Evolutionary conservation across 2,797 vertebrate species (phyloP).

Genomic region (Acanthornis magna): DNA sequence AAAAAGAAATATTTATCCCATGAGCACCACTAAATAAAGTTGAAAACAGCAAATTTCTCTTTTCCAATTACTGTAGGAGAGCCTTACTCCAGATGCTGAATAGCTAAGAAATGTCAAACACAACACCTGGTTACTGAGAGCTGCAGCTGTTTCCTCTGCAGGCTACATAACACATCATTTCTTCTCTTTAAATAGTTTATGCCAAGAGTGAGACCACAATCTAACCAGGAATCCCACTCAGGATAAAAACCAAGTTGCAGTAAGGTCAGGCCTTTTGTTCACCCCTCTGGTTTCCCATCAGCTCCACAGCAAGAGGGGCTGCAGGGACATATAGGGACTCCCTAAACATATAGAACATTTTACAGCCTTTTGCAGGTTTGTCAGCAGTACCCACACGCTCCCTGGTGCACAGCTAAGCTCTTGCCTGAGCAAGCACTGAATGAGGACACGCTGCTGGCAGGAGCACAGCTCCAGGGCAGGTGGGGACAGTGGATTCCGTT

Average conservation of each 20-base stretch:
- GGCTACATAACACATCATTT: background rate
- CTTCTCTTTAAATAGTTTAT: background rate
- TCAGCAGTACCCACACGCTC: background rate
- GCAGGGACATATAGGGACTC: background rate
- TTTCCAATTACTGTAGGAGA: background rate
- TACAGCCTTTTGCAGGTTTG: background rate
- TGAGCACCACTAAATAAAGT: background rate
- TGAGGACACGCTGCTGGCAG: background rate
- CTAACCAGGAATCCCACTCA: background rate
- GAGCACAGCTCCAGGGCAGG: background rate
- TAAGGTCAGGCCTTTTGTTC: background rate
- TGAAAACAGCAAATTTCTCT: background rate
- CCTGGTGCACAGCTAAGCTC: too few species aligned
- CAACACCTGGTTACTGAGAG: background rate
- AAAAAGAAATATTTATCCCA: background rate
- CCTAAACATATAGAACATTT: background rate
- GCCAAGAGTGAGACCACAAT: background rate
- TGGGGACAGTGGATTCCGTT: accelerated
- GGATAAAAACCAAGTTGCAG: background rate
- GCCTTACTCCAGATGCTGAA: background rate
- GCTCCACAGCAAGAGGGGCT: background rate
- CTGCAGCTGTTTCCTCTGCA: background rate
- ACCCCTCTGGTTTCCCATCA: background rate
- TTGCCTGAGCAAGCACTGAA: background rate
- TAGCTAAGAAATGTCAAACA: background rate